Base-by-base conservation (phyloP, 2,888 invertebrate genomes). In the Caradrina kadenii region DNA sequence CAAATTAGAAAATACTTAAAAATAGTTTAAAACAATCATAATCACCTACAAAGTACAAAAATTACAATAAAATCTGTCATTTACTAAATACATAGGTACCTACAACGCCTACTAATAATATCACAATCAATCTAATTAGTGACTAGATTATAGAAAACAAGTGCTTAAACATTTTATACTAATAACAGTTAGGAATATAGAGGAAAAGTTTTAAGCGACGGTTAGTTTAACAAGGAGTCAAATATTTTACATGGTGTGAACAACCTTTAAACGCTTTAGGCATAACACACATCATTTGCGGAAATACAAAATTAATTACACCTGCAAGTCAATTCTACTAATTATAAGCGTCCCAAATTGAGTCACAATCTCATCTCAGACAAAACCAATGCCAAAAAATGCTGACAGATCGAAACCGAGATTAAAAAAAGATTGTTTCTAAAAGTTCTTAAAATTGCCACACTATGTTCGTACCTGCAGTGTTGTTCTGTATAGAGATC, bases 61-160 rank as follows among this genome's bases (percentile, higher is more conserved):
- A 39, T 11, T 39, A 73, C 11, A 42, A 22, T 63, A 48, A 35
- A 52, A 66, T 79, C 66, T 69, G 52, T 55, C 49, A 69, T 53
- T 67, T 72, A 67, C 71, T 72, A 69, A 71, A 63, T 56, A 73
- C 35, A 35, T 45, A 17, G 45, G 45, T 45, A 45, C 17, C 17
- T 45, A 42, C 45, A 17, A 45, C 67, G 45, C 68, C 58, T 72
- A 72, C 82, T 79, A 69, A 78, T 78, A 83, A 72, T 83, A 85
- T 83, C 85, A 83, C 85, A 85, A 78, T 82, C 67, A 72, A 80
- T 79, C 74, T 83, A 83, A 71, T 64, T 69, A 79, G 59, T 79
- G 67, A 67, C 70, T 73, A 83, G 31, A 52, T 53, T 73, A 65
- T 65, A 54, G 10, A 64, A 72, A 82, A 82, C 70, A 48, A 75